phyloP scores from a whole-genome alignment of 2,797 vertebrate species.

The Ambastaia sidthimunki region DNA sequence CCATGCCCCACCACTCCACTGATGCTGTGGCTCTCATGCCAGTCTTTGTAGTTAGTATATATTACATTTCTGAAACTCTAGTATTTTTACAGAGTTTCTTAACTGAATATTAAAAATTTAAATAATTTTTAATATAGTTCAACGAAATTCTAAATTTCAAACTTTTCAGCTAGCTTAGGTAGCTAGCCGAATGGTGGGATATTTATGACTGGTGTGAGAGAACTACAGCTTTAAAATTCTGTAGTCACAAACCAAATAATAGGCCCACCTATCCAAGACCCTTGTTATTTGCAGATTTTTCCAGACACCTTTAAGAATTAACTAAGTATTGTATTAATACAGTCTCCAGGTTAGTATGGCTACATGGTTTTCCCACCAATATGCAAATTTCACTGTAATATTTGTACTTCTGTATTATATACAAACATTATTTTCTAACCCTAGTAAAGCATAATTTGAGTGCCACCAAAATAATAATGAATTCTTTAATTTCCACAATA shows the following conservation, averaged over 20 bases:
- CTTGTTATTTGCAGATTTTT: background rate
- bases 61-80: too few species aligned
- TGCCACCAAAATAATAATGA: too few species aligned
- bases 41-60: constrained; percentile 1
- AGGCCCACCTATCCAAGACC: background rate
- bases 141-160: background rate
- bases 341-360: too few species aligned
- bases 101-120: background rate
- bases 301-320: background rate
- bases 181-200: constrained; percentile 1
- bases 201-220: constrained; percentile 47
- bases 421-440: background rate
- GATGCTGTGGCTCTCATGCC: constrained; percentile 21
- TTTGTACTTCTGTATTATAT: background rate
- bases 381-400: background rate
- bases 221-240: constrained; percentile 36
- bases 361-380: background rate
- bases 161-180: too few species aligned
- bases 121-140: background rate
- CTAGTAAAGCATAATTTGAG: background rate
- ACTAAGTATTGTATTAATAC: background rate
- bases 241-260: background rate
- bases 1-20: constrained; percentile 59
- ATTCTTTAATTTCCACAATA: background rate
- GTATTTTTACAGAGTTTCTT: background rate